A percentile compares a stretch with the other conserved stretches of the same genome.
These are phyloP conservation scores for Dryomyza anilis DNA, from an alignment of 2,888 invertebrate species.

Conservation along the genomic window DNA sequence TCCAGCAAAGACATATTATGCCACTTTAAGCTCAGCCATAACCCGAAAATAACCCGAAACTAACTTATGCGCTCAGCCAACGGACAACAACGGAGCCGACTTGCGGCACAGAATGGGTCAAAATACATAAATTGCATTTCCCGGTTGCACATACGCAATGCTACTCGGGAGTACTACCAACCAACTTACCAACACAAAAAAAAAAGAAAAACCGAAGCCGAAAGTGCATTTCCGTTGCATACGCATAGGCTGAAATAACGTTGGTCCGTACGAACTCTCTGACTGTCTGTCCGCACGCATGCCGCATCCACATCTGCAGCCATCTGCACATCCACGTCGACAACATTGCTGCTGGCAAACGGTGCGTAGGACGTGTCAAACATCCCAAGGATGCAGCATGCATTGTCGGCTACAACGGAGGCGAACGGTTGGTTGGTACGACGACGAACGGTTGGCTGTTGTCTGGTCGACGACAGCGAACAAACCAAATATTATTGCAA, in stretches of 20 bases:
- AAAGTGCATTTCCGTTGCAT: constrained; percentile 15
- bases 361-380: neutral
- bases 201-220: constrained; percentile 1
- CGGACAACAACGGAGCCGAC: neutral
- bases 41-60: constrained; percentile 22
- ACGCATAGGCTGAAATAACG: neutral
- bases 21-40: constrained; percentile 34
- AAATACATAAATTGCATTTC: constrained; percentile 33
- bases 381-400: constrained; percentile 27
- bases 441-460: neutral
- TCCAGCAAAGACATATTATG: constrained; percentile 33
- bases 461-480: neutral
- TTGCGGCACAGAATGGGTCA: constrained; percentile 3
- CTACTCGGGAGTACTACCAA: neutral
- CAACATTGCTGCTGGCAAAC: neutral
- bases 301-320: neutral
- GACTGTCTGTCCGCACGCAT: neutral
- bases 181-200: too few species aligned
- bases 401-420: neutral
- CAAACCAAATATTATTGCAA: constrained; percentile 34
- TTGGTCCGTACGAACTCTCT: neutral
- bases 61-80: constrained; percentile 6
- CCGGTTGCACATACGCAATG: neutral
- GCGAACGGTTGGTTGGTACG: neutral
- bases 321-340: neutral